These are phyloP conservation scores for Apogon talboti DNA, from an alignment of 2,797 vertebrate species.

Conservation along the genomic window DNA sequence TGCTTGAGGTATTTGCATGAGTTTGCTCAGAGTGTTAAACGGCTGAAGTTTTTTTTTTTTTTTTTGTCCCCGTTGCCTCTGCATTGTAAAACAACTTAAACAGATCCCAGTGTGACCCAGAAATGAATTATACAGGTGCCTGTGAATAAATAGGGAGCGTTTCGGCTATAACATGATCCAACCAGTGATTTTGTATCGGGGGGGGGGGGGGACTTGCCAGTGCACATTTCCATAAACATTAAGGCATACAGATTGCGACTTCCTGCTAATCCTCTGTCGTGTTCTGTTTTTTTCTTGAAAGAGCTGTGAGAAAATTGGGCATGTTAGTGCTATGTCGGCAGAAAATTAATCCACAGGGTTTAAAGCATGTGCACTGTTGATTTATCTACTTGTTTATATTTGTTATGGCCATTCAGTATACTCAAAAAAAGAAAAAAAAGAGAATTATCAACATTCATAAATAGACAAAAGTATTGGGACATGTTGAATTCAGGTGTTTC, in stretches of 20 bases:
- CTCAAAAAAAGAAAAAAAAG: not conserved
- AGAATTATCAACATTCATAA: too few species aligned
- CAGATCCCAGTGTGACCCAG: slow-evolving; percentile 33
- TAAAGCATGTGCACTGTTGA: slow-evolving; percentile 4
- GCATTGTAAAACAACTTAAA: slow-evolving; percentile 46
- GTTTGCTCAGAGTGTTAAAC: slow-evolving; percentile 20
- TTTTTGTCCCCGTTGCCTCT: slow-evolving; percentile 10
- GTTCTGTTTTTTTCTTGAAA: slow-evolving; percentile 11
- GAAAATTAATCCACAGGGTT: slow-evolving; percentile 34
- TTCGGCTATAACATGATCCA: slow-evolving; percentile 9
- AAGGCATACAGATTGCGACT: slow-evolving; percentile 3
- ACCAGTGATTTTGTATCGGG: slow-evolving; percentile 20
- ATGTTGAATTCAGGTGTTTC: too few species aligned
- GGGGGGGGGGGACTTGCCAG: slow-evolving; percentile 23
- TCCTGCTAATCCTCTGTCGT: slow-evolving; percentile 30
- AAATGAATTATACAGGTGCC: slow-evolving; percentile 34
- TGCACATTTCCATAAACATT: slow-evolving; percentile 30
- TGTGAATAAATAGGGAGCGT: slow-evolving; percentile 39
- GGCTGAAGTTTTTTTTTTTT: slow-evolving; percentile 14
- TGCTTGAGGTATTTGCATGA: slow-evolving; percentile 28
- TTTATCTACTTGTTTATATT: slow-evolving; percentile 7
- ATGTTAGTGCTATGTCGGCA: slow-evolving; percentile 11
- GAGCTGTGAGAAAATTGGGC: not conserved
- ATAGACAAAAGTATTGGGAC: too few species aligned
- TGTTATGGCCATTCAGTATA: slow-evolving; percentile 5